Conservation (phyloP, 2,113 vertebrate species). For the Neofelis nebulosa region DNA sequence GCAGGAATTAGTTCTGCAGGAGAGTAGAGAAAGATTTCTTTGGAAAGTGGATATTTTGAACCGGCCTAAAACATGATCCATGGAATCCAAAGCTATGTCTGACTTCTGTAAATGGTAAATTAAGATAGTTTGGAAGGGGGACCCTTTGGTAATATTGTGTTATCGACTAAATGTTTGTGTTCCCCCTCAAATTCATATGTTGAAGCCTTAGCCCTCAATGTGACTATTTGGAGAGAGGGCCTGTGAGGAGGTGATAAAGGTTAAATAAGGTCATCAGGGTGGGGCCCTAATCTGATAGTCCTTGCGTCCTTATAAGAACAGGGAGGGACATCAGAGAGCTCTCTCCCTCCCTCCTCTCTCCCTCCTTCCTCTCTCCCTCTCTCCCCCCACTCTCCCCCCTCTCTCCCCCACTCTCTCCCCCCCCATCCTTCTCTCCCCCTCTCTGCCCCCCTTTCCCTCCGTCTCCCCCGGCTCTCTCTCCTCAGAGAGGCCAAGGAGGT, state of each 20-base stretch:
- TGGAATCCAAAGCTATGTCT: neutral
- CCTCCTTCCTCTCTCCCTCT: too few species aligned
- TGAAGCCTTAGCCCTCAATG: neutral
- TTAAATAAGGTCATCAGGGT: neutral
- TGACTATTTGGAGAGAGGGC: neutral
- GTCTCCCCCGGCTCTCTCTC: neutral
- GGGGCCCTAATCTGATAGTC: neutral
- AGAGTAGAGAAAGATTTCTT: neutral
- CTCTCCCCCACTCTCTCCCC: too few species aligned
- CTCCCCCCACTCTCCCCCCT: too few species aligned
- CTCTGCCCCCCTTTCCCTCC: too few species aligned
- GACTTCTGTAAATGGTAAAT: neutral
- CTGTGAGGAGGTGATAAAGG: neutral
- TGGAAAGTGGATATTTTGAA: neutral
- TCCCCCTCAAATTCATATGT: accelerated
- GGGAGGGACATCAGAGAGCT: neutral
- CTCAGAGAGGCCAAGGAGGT: neutral
- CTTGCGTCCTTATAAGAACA: neutral
- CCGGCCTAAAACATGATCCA: neutral
- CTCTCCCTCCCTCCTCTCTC: neutral
- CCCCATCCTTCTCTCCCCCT: too few species aligned
- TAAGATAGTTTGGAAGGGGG: neutral
- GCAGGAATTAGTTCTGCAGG: neutral
- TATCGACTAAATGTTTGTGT: neutral
- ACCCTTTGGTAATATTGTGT: neutral